phyloP scores from a whole-genome alignment of 2,797 vertebrate species.

The Poecilia velifera region DNA sequence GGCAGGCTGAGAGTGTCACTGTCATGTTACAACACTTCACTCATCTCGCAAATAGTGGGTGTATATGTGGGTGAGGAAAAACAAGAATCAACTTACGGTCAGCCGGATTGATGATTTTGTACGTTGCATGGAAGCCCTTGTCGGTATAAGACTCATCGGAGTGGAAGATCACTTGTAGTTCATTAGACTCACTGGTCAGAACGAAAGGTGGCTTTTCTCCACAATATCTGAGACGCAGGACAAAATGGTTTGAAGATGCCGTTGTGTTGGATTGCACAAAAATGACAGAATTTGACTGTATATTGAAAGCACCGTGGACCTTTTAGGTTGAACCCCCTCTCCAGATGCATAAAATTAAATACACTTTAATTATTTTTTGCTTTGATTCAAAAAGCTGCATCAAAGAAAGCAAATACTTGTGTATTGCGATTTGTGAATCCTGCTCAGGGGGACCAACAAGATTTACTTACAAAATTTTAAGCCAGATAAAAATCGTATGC shows the following conservation, averaged over 20 bases:
- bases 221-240: constrained; percentile 75
- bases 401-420: not conserved
- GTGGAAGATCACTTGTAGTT: constrained; percentile 73
- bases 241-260: not conserved
- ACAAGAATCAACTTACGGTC: constrained; percentile 76
- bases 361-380: not conserved
- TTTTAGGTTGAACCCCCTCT: not conserved
- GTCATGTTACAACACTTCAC: constrained; percentile 30
- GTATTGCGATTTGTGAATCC: not conserved
- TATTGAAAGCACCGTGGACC: not conserved
- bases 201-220: constrained; percentile 73
- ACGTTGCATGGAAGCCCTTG: constrained; percentile 81
- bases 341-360: not conserved
- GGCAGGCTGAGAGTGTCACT: constrained; percentile 34
- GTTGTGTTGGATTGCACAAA: not conserved
- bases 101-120: constrained; percentile 73
- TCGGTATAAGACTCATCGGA: constrained; percentile 82
- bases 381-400: not conserved
- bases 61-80: constrained; percentile 16
- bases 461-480: not conserved
- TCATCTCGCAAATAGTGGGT: constrained; percentile 10
- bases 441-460: not conserved
- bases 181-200: constrained; percentile 65
- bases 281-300: not conserved
- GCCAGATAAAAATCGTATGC: not conserved